A percentile compares a stretch with the other conserved stretches of the same genome.
Conservation (phyloP, 1,140 invertebrate species). For the Drosophila asahinai region DNA sequence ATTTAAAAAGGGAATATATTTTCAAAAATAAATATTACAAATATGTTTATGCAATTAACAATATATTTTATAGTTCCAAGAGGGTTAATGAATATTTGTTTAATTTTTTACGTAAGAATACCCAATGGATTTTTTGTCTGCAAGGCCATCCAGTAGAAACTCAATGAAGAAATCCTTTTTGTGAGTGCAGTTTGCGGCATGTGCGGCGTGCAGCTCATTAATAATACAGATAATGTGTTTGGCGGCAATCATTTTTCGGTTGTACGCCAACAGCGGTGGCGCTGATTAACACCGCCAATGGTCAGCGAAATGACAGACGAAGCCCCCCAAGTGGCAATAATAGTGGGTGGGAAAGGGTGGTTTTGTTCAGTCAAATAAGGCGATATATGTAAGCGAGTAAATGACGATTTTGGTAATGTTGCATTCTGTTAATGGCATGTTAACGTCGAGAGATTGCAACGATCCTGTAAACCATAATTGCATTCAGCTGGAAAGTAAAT, state of each 20-base stretch:
- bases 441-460: not conserved
- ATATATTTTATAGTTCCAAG: too few relatives aligned
- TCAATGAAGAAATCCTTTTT: not conserved
- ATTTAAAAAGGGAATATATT: too few relatives aligned
- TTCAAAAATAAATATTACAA: not conserved
- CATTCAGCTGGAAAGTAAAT: slow-evolving; percentile 5
- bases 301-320: slow-evolving; percentile 31
- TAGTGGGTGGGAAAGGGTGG: slow-evolving; percentile 1
- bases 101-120: not conserved
- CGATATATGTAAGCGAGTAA: slow-evolving; percentile 8
- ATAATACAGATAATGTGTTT: slow-evolving; percentile 80
- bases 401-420: slow-evolving; percentile 28
- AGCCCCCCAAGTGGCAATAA: slow-evolving; percentile 3
- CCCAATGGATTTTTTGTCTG: not conserved
- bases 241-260: slow-evolving; percentile 73
- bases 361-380: slow-evolving; percentile 2
- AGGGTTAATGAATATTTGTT: not conserved
- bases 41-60: too few relatives aligned
- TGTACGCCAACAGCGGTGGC: slow-evolving; percentile 62
- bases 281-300: slow-evolving; percentile 72
- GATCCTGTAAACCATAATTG: slow-evolving; percentile 24
- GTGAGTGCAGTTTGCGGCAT: slow-evolving; percentile 36
- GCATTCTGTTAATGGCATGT: slow-evolving; percentile 22
- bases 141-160: not conserved
- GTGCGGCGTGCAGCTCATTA: slow-evolving; percentile 72